These are phyloP conservation scores for Rhynchonema sp. DNA, from an alignment of 2,888 invertebrate species.

Conservation along the genomic window DNA sequence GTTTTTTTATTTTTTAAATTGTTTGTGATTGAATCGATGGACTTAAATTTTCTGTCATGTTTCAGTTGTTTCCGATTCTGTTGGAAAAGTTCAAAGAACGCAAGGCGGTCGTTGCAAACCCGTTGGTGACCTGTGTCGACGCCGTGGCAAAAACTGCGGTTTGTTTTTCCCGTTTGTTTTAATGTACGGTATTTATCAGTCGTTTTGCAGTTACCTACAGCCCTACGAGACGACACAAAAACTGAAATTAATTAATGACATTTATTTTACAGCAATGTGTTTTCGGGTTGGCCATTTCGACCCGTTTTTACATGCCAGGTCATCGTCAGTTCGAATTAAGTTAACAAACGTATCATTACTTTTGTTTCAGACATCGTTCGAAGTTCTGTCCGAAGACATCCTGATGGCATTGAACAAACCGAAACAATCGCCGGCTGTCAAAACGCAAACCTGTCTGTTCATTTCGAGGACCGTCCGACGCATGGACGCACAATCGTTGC, in stretches of 20 bases:
- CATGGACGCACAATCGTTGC: slow-evolving; percentile 22
- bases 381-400: slow-evolving; percentile 48
- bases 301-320: no score
- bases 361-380: slow-evolving; percentile 51
- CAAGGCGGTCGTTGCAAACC: slow-evolving; percentile 66
- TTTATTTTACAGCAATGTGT: no score
- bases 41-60: neutral
- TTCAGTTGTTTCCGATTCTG: slow-evolving; percentile 37
- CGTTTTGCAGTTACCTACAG: no score
- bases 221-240: no score
- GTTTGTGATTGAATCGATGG: neutral
- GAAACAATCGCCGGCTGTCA: slow-evolving; percentile 34
- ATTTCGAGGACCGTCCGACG: slow-evolving; percentile 12
- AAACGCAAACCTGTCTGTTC: slow-evolving; percentile 29
- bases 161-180: no score
- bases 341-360: no score
- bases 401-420: slow-evolving; percentile 52
- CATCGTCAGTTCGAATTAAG: no score
- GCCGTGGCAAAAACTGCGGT: slow-evolving; percentile 44
- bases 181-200: no score
- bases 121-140: slow-evolving; percentile 71
- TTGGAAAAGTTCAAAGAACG: slow-evolving; percentile 95
- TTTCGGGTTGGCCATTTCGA: no score
- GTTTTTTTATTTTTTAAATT: no score
- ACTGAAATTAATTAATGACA: no score